phyloP scores from a whole-genome alignment of 2,113 vertebrate genomes.

The Hemichromis elongatus region DNA sequence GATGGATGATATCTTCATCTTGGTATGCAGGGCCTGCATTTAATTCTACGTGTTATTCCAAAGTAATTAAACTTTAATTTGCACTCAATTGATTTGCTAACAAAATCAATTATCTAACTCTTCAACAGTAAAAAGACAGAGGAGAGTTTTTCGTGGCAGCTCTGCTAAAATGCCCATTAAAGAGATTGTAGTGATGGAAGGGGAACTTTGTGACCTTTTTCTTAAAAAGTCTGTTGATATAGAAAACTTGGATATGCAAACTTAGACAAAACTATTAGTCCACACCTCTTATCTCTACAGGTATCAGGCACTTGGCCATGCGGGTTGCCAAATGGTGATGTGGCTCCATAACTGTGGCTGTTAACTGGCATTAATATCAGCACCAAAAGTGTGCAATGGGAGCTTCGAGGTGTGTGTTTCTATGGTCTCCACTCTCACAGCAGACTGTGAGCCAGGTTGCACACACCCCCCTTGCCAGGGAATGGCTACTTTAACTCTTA shows the following conservation, averaged over 20 bases:
- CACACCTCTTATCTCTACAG: not conserved
- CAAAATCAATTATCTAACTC: not conserved
- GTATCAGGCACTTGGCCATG: no score
- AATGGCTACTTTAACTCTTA: not conserved
- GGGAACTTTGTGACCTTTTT: not conserved
- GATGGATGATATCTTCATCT: not conserved
- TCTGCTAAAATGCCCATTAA: not conserved
- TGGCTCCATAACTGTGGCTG: no score
- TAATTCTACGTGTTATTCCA: not conserved
- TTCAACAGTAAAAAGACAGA: not conserved
- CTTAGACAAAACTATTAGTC: not conserved
- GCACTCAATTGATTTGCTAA: not conserved
- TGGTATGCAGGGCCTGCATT: not conserved
- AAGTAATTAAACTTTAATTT: not conserved
- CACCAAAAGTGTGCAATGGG: not conserved
- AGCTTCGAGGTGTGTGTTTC: not conserved
- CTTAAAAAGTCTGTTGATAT: not conserved
- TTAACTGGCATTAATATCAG: not conserved
- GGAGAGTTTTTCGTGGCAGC: not conserved
- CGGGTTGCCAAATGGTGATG: not conserved
- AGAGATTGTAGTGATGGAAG: not conserved
- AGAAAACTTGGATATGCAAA: not conserved
- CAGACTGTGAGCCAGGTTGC: conserved; percentile 55
- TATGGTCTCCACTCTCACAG: not conserved
- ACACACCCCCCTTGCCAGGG: not conserved